These are phyloP conservation scores for Aplodontia rufa DNA, from an alignment of 2,113 vertebrate species.

Conservation along the genomic window DNA sequence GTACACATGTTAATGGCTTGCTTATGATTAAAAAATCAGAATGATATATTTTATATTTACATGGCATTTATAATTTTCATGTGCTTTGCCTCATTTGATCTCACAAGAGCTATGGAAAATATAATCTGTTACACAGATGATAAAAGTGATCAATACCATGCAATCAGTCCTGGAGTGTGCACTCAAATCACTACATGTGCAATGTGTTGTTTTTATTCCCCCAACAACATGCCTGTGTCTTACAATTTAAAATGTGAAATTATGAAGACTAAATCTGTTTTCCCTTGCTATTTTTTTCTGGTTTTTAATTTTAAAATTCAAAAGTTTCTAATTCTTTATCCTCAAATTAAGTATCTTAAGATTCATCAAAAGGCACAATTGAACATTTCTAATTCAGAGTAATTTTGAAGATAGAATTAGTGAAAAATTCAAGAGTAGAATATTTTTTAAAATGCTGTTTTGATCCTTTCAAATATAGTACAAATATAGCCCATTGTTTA, in stretches of 20 bases:
- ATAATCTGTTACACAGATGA: neutral
- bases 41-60: neutral
- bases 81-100: neutral
- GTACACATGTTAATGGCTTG: neutral
- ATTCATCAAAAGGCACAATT: neutral
- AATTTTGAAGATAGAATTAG: slow-evolving; percentile 46
- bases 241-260: neutral
- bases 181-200: neutral
- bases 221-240: neutral
- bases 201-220: neutral
- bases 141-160: neutral
- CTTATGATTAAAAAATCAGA: neutral
- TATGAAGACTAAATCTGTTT: slow-evolving; percentile 24
- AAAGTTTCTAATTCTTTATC: slow-evolving; percentile 27
- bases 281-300: slow-evolving; percentile 11
- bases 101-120: neutral
- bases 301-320: slow-evolving; percentile 14
- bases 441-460: slow-evolving; percentile 28
- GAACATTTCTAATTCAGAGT: slow-evolving; percentile 24
- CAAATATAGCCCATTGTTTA: neutral
- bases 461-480: slow-evolving; percentile 39
- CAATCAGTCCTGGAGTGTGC: neutral
- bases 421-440: slow-evolving; percentile 1
- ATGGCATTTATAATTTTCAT: neutral
- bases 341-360: neutral